Base-by-base conservation (phyloP, 2,113 vertebrate species). In the Gallinago paraguaiae region DNA sequence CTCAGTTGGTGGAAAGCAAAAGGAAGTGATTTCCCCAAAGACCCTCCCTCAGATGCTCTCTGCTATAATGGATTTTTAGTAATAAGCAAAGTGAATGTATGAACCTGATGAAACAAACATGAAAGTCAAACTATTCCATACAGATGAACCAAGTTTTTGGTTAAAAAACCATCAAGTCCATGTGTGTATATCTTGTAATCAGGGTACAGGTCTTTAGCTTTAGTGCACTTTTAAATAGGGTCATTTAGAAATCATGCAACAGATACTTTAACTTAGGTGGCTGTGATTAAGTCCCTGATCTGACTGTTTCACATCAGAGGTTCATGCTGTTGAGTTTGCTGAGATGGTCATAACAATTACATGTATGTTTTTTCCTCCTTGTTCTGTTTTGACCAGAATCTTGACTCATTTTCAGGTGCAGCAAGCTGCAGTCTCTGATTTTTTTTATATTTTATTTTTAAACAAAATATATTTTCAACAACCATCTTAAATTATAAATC, bases 371-470 rank as follows among this genome's bases (percentile, higher is more conserved):
- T 79, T 79, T n/a, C 7, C 31, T 53, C 20, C 33, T 69, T 57
- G 16, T 35, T 83, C 81, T 68, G 17, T 86, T 94, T 76, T 92
- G 27, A 76, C 20, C 31, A 69, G 48, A 82, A 86, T 57, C 67
- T 85, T 76, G 31, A 72, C 41, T 61, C 8, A 45, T 82, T 90
- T 90, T 64, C 31, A 80, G 48, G 19, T 69, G 35, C 35, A 76
- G 30, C 33, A 80, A 48, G 17, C 61, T 80, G 17, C 11, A 59
- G 7, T 41, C 48, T 57, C n/a, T 75, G 35, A 31, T 61, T 71
- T 50, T 87, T 86, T 35, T 33, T 5, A 5, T 54, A 12, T 59
- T 51, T 71, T 88, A 13, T 68, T 94, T 90, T 88, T 79, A 23
- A 76, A 61, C 1, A 8, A 54, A 82, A 22, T 46, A 20, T 2